These are phyloP conservation scores for Dicrostonyx torquatus DNA, from an alignment of 2,797 vertebrate species.

Conservation along the genomic window DNA sequence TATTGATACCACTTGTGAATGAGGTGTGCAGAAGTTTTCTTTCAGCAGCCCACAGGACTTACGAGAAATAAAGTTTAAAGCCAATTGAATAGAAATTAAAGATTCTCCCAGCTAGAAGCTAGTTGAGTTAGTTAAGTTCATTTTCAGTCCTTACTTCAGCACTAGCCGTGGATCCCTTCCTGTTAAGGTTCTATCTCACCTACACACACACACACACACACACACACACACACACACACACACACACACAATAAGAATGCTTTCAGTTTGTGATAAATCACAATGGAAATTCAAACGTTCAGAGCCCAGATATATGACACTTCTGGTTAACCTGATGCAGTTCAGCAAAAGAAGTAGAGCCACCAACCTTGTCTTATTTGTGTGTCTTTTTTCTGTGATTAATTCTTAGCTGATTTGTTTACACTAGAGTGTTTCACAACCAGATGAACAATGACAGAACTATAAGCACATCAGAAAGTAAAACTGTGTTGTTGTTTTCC, in stretches of 20 bases:
- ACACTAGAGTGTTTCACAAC: neutral
- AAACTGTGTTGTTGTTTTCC: neutral
- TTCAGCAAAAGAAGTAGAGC: neutral
- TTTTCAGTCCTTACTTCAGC: neutral
- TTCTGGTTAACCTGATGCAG: neutral
- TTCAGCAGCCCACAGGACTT: neutral
- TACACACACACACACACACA: neutral
- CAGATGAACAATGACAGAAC: constrained; percentile 7
- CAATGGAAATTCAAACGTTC: neutral
- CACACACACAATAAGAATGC: neutral
- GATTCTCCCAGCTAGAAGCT: neutral
- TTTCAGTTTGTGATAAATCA: neutral
- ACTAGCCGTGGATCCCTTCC: neutral
- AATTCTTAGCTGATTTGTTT: neutral
- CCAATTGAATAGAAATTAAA: neutral
- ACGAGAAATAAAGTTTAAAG: constrained; percentile 30
- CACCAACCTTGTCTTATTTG: neutral
- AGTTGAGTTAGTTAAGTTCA: neutral
- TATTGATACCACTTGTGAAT: neutral
- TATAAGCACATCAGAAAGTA: neutral
- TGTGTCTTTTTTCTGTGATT: neutral
- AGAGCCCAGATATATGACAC: neutral
- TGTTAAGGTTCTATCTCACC: neutral
- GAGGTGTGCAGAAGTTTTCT: neutral
- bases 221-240: neutral